These are phyloP conservation scores for Microcebus griseorufus DNA, from an alignment of 2,113 vertebrate species.

Conservation along the genomic window DNA sequence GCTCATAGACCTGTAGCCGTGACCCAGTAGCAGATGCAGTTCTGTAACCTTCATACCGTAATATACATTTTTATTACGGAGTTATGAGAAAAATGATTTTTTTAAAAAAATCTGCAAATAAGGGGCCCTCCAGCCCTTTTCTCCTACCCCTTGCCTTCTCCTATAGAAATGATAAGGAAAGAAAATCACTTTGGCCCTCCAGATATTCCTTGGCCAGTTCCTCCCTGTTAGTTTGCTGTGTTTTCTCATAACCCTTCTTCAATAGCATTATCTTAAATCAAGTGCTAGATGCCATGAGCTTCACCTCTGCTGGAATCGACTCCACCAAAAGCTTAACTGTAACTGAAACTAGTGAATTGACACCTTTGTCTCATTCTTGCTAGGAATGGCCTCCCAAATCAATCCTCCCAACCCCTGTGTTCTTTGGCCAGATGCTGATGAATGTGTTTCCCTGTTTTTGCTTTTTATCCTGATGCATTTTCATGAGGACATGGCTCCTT, in stretches of 20 bases:
- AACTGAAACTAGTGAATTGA: constrained; percentile 60
- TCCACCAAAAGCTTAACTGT: constrained; percentile 72
- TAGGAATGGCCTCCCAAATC: constrained; percentile 69
- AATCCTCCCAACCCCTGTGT: constrained; percentile 45
- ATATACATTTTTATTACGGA: constrained; percentile 81
- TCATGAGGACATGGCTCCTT: constrained; percentile 65
- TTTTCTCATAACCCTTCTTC: constrained; percentile 71
- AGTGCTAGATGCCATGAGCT: constrained; percentile 69
- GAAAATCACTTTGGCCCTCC: constrained; percentile 71
- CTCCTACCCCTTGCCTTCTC: constrained; percentile 70
- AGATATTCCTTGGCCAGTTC: constrained; percentile 70
- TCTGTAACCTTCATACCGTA: constrained; percentile 85
- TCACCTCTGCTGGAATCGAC: constrained; percentile 67
- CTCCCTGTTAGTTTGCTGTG: constrained; percentile 57
- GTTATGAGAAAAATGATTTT: constrained; percentile 81
- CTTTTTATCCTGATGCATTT: constrained; percentile 36
- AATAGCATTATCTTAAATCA: constrained; percentile 64
- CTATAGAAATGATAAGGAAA: constrained; percentile 78
- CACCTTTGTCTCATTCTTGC: constrained; percentile 71
- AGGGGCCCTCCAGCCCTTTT: constrained; percentile 69
- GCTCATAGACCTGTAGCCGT: constrained; percentile 99
- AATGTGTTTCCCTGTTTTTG: constrained; percentile 44
- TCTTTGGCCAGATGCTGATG: constrained; percentile 67
- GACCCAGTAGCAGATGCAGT: constrained; percentile 88
- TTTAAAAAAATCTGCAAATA: constrained; percentile 67